phyloP scores from a whole-genome alignment of 2,113 vertebrate species.

The Dascyllus trimaculatus region DNA sequence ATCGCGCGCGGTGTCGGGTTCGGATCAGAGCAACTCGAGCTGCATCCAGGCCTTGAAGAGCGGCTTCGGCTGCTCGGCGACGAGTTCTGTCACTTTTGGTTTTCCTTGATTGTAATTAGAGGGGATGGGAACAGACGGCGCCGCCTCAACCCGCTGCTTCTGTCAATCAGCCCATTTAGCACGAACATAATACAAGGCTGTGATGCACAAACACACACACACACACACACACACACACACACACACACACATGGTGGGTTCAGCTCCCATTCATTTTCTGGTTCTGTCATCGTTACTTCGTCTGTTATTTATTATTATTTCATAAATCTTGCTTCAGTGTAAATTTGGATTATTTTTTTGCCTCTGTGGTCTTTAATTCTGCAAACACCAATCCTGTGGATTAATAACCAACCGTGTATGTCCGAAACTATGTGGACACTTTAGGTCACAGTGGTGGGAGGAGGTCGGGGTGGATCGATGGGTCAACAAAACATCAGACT shows the following conservation, averaged over 20 bases:
- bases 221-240: not conserved
- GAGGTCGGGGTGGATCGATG: too few relatives aligned
- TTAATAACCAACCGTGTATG: too few relatives aligned
- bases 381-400: too few relatives aligned
- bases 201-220: not conserved
- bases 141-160: slow-evolving; percentile 72
- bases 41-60: not conserved
- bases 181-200: slow-evolving; percentile 31
- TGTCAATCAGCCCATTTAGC: slow-evolving; percentile 81
- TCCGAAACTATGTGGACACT: too few relatives aligned
- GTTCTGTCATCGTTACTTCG: not conserved
- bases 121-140: slow-evolving; percentile 79
- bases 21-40: not conserved
- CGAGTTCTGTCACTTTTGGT: slow-evolving; percentile 67
- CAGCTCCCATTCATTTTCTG: not conserved
- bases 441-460: too few relatives aligned
- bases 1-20: too few relatives aligned
- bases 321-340: not conserved
- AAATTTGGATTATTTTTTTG: not conserved
- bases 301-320: not conserved
- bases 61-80: not conserved
- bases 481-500: too few relatives aligned
- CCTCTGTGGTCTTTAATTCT: not conserved
- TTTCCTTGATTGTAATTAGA: slow-evolving; percentile 81
- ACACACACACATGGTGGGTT: not conserved